Conservation (phyloP, 2,797 vertebrate species). For the Poecilia gillii region DNA sequence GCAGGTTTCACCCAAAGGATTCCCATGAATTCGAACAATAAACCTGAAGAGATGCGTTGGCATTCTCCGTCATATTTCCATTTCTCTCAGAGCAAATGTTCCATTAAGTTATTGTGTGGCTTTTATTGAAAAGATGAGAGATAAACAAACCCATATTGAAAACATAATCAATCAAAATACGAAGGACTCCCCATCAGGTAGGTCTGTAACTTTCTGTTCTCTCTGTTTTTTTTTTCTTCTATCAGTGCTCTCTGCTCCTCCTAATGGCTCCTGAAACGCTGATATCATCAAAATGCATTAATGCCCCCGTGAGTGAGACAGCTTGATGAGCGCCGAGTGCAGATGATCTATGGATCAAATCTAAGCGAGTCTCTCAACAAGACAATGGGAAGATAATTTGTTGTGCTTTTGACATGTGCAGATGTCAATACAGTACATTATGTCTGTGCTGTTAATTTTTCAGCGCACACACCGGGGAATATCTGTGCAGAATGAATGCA, state of each 20-base stretch:
- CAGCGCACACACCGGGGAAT: conserved; percentile 19
- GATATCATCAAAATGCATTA: conserved; percentile 80
- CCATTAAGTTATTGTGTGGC: background rate
- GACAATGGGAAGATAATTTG: conserved; percentile 52
- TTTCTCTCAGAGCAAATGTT: conserved; percentile 10
- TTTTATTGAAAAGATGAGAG: conserved; percentile 2
- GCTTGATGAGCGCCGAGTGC: conserved; percentile 62
- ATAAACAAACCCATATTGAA: conserved; percentile 19
- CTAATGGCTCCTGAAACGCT: conserved; percentile 80
- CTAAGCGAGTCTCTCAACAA: conserved; percentile 55
- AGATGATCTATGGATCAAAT: conserved; percentile 72
- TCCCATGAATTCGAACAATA: background rate
- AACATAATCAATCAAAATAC: conserved; percentile 16
- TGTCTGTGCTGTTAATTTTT: conserved; percentile 61
- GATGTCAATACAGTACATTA: conserved; percentile 65
- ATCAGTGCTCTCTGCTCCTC: conserved; percentile 45
- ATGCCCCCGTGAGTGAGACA: conserved; percentile 73
- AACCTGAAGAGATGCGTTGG: background rate
- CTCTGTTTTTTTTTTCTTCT: conserved; percentile 36
- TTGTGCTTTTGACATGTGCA: conserved; percentile 63
- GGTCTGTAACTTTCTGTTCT: conserved; percentile 49
- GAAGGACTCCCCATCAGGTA: conserved; percentile 2
- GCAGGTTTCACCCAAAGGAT: background rate
- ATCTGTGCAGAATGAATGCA: conserved; percentile 1
- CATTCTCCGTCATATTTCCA: background rate